Conservation (phyloP, 2,797 vertebrate species). For the Lerista edwardsae region DNA sequence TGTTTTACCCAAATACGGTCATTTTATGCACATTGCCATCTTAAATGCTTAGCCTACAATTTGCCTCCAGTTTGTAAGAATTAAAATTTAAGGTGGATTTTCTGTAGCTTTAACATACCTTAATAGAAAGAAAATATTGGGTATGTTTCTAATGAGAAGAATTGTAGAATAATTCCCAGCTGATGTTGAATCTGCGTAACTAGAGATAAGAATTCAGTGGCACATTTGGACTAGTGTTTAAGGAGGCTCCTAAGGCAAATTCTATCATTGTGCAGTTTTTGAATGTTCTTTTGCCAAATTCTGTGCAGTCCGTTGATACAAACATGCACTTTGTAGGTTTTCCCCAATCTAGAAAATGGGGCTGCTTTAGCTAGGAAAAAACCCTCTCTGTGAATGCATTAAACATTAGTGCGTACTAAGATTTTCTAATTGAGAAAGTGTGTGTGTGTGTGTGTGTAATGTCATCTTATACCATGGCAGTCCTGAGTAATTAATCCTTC, state of each 20-base stretch:
- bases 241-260: background rate
- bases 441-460: background rate
- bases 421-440: background rate
- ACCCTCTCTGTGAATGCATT: background rate
- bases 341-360: background rate
- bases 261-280: background rate
- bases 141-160: background rate
- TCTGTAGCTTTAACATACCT: background rate
- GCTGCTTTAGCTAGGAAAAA: background rate
- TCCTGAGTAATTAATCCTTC: no score
- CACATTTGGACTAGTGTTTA: background rate
- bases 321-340: background rate
- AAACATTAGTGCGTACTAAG: background rate
- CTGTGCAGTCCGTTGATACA: background rate
- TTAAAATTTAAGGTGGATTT: background rate
- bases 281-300: background rate
- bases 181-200: no score
- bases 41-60: background rate
- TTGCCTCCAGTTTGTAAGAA: background rate
- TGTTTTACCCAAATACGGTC: background rate
- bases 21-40: background rate
- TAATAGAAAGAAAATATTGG: background rate
- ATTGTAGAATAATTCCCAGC: background rate
- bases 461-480: no score
- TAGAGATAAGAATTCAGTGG: background rate